These are phyloP conservation scores for Centropus unirufus DNA, from an alignment of 2,113 vertebrate genomes.

Conservation along the genomic window DNA sequence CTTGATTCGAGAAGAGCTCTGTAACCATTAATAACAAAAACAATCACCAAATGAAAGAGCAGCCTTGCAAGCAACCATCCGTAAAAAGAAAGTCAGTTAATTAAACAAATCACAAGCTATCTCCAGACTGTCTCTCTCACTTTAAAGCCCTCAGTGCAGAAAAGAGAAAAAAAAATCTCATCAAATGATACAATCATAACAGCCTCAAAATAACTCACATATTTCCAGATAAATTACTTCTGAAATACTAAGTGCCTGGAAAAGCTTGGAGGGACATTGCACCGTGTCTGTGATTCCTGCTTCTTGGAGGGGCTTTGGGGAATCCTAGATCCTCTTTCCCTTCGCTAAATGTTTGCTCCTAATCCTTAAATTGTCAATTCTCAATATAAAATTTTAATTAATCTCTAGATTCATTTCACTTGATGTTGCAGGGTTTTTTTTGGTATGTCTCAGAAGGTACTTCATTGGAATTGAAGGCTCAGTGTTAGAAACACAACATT, in stretches of 20 bases:
- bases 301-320: constrained; percentile 17
- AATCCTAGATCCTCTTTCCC: background rate
- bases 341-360: constrained; percentile 29
- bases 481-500: constrained; percentile 36
- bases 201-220: constrained; percentile 65
- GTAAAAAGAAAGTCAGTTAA: constrained; percentile 69
- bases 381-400: constrained; percentile 61
- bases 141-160: constrained; percentile 62
- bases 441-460: background rate
- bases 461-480: constrained; percentile 28
- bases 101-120: constrained; percentile 63
- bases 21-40: constrained; percentile 68
- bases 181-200: constrained; percentile 71
- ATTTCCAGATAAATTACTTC: constrained; percentile 68
- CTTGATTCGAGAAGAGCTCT: constrained; percentile 58
- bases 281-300: constrained; percentile 25
- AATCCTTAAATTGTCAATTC: constrained; percentile 9
- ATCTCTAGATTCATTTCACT: constrained; percentile 42
- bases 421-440: constrained; percentile 9
- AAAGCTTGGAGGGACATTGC: constrained; percentile 44
- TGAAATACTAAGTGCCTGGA: constrained; percentile 59
- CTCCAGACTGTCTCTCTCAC: constrained; percentile 60
- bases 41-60: constrained; percentile 69
- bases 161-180: constrained; percentile 61
- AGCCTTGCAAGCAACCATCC: constrained; percentile 68